Evolutionary conservation across 1,140 invertebrate genomes (phyloP).

Genomic region (Elysia chlorotica): DNA sequence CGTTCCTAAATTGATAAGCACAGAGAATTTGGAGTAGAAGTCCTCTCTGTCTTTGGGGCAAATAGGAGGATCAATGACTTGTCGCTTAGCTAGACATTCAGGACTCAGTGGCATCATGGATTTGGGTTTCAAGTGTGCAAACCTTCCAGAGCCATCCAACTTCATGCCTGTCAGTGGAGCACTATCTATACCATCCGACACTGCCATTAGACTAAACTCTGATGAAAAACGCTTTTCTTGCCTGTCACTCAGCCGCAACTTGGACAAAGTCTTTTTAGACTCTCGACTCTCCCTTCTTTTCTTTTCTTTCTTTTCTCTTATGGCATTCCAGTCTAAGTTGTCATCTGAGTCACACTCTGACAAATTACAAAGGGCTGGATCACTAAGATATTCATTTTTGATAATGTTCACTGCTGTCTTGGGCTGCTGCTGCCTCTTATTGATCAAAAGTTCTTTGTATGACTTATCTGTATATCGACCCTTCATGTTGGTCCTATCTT

Average conservation of each 20-base stretch:
- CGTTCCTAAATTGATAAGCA: conserved; percentile 76
- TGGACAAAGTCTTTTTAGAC: conserved; percentile 40
- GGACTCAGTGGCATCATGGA: conserved; percentile 27
- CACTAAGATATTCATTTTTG: conserved; percentile 42
- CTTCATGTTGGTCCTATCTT: conserved; percentile 3
- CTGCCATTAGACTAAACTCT: conserved; percentile 30
- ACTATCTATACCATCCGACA: conserved; percentile 1
- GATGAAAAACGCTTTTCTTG: conserved; percentile 42
- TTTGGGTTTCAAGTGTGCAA: conserved; percentile 14
- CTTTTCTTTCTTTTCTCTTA: conserved; percentile 38
- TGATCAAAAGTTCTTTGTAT: conserved; percentile 28
- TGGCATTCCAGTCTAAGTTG: conserved; percentile 39
- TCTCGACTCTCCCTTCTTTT: conserved; percentile 33
- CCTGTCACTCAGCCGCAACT: conserved; percentile 38
- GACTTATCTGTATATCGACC: conserved; percentile 4
- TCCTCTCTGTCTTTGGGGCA: conserved; percentile 65
- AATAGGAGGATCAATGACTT: conserved; percentile 41
- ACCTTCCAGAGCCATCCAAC: conserved; percentile 12
- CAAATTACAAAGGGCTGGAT: conserved; percentile 40
- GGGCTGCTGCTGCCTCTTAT: conserved; percentile 29
- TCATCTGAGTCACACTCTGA: conserved; percentile 48
- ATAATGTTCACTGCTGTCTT: conserved; percentile 35
- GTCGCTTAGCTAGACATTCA: conserved; percentile 29
- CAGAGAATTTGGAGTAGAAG: conserved; percentile 73
- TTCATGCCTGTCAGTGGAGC: not conserved